Percentiles rank a stretch among this genome's conserved stretches.
Conservation (phyloP, 2,113 vertebrate genomes). For the Gallinago undulata region DNA sequence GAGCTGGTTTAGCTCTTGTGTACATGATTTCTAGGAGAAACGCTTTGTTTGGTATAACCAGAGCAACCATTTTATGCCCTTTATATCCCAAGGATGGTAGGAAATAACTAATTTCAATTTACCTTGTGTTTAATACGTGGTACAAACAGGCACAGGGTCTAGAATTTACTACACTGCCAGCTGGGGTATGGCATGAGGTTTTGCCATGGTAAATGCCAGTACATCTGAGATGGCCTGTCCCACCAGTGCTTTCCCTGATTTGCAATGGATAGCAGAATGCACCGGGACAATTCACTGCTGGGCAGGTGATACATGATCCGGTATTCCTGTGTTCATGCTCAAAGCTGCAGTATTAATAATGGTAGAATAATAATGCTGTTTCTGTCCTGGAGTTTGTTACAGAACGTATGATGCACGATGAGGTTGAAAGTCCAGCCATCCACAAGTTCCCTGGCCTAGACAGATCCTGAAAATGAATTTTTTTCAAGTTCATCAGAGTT, state of each 20-base stretch:
- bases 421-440: not conserved
- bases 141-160: not conserved
- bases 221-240: not conserved
- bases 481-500: not conserved
- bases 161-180: not conserved
- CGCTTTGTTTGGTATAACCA: not conserved
- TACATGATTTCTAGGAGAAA: not conserved
- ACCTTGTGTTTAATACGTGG: not conserved
- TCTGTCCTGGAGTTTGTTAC: not conserved
- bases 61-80: not conserved
- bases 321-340: not conserved
- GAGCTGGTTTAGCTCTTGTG: not conserved
- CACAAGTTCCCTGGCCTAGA: not conserved
- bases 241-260: not conserved
- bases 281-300: not conserved
- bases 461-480: not conserved
- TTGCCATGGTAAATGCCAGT: not conserved
- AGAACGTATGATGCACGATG: not conserved
- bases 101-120: not conserved
- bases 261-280: not conserved
- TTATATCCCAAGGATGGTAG: not conserved
- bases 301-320: not conserved
- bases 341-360: not conserved
- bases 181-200: not conserved
- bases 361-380: not conserved